phyloP scores from a whole-genome alignment of 1,140 invertebrate genomes.

The Magallana ariakensis region DNA sequence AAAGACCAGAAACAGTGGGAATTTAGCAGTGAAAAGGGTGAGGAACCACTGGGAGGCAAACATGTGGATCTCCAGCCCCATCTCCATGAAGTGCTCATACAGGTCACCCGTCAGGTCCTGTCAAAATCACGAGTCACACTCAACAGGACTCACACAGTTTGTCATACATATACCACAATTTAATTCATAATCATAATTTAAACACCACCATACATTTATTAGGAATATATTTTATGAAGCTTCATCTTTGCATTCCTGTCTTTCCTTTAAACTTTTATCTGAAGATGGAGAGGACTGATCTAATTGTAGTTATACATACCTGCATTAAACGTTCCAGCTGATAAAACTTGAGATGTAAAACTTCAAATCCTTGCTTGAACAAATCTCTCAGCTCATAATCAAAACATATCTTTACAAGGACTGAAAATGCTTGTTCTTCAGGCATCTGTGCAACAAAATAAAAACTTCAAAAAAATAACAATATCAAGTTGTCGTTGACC shows the following conservation, averaged over 20 bases:
- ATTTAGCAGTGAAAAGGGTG: constrained; percentile 98
- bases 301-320: constrained; percentile 79
- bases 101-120: constrained; percentile 95
- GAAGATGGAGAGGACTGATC: not conserved
- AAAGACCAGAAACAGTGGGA: constrained; percentile 98
- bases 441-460: constrained; percentile 89
- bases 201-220: no score
- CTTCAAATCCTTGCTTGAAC: constrained; percentile 98
- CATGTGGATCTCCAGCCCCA: constrained; percentile 98
- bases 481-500: not conserved
- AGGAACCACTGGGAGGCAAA: constrained; percentile 99
- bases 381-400: constrained; percentile 95
- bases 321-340: constrained; percentile 97
- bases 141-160: constrained; percentile 60
- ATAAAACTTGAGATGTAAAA: constrained; percentile 95
- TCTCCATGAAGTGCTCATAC: constrained; percentile 92
- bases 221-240: no score
- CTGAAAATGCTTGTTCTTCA: constrained; percentile 99
- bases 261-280: no score
- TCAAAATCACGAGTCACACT: constrained; percentile 43
- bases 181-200: no score
- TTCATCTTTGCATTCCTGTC: no score
- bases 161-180: not conserved
- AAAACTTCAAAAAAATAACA: not conserved
- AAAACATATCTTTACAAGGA: constrained; percentile 98